Conservation (phyloP, 2,888 invertebrate species). For the Laspeyria flexula region DNA sequence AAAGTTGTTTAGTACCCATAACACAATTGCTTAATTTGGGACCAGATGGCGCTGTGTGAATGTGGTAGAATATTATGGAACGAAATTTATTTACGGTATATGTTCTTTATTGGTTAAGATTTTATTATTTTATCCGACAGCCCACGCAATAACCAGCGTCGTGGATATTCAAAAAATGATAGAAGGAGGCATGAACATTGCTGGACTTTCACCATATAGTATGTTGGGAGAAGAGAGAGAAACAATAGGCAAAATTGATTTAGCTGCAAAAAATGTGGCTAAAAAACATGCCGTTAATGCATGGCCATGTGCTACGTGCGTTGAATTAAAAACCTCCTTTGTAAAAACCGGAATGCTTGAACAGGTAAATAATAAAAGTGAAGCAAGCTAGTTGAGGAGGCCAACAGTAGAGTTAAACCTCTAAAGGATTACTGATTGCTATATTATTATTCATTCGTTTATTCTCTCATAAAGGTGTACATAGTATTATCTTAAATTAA, state of each 20-base stretch:
- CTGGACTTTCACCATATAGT: slow-evolving; percentile 58
- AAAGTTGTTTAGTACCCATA: no score
- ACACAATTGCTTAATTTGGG: no score
- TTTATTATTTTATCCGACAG: slow-evolving; percentile 34
- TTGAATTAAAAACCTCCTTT: slow-evolving; percentile 94
- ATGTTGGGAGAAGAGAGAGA: slow-evolving; percentile 58
- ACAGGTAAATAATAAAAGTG: no score
- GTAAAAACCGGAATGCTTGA: slow-evolving; percentile 88
- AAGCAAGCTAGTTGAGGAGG: no score
- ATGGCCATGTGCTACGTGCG: slow-evolving; percentile 91
- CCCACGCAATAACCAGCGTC: slow-evolving; percentile 48
- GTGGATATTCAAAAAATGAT: slow-evolving; percentile 79
- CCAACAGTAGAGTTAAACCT: no score
- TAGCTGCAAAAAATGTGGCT: slow-evolving; percentile 79
- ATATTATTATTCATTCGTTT: no score
- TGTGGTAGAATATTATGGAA: no score
- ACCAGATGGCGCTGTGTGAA: no score
- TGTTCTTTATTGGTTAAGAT: neutral
- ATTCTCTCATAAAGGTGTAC: no score
- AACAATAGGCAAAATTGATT: slow-evolving; percentile 63
- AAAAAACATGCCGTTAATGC: slow-evolving; percentile 80
- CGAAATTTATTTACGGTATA: no score
- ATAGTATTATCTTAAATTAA: no score
- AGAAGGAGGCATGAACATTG: slow-evolving; percentile 78
- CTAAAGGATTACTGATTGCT: no score